phyloP scores from a whole-genome alignment of 2,888 invertebrate species.

The Pogonocherus hispidulus region DNA sequence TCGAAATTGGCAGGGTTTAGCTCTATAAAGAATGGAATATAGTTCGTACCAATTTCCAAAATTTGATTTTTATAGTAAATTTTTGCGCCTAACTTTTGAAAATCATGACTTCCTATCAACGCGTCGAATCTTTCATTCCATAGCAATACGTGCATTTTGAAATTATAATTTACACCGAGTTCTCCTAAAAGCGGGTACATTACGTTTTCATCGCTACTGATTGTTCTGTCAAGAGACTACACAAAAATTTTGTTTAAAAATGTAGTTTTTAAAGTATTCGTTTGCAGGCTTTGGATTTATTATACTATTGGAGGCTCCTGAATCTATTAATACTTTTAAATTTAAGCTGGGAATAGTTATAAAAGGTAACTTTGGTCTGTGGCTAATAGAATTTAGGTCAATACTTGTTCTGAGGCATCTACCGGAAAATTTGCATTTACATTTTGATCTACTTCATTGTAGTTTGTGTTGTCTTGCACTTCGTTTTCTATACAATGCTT shows the following conservation, averaged over 20 bases:
- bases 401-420: background rate
- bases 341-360: conserved; percentile 21
- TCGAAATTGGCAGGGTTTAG: conserved; percentile 1
- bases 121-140: conserved; percentile 14
- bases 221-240: background rate
- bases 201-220: background rate
- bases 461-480: no score
- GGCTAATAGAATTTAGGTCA: conserved; percentile 1
- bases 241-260: background rate
- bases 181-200: background rate
- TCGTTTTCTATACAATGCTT: background rate
- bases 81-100: conserved; percentile 12
- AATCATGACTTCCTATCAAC: conserved; percentile 8
- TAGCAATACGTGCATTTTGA: background rate
- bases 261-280: conserved; percentile 20
- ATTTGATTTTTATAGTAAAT: conserved; percentile 16
- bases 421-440: background rate
- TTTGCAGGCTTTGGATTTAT: conserved; percentile 29
- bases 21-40: conserved; percentile 18
- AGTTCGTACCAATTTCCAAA: background rate
- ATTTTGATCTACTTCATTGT: no score
- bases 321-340: conserved; percentile 36
- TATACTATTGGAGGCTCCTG: conserved; percentile 30
- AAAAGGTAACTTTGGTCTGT: conserved; percentile 44
- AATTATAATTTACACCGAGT: background rate